A percentile compares a stretch with the other conserved stretches of the same genome.
Evolutionary conservation across 2,113 vertebrate species (phyloP).

Genomic region (Physeter macrocephalus): DNA sequence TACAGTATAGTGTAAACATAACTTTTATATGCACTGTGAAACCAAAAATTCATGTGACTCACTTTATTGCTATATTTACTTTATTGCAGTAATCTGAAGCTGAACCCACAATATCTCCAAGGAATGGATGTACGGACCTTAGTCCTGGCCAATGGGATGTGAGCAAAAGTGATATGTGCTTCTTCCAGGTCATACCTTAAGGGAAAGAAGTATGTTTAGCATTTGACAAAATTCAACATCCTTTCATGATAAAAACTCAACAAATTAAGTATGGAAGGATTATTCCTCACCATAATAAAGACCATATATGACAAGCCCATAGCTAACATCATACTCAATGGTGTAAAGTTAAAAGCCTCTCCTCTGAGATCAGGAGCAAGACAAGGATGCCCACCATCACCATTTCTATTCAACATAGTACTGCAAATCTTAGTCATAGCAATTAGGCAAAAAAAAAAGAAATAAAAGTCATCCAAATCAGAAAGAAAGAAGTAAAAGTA

Average conservation of each 20-base stretch:
- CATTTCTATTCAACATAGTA: neutral
- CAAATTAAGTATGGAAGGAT: neutral
- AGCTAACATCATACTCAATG: neutral
- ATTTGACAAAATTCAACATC: neutral
- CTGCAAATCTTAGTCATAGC: neutral
- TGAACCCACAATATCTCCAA: neutral
- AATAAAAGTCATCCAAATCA: neutral
- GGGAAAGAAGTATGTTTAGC: neutral
- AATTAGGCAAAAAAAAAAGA: neutral
- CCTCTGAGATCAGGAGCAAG: neutral
- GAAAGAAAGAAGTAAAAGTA: neutral
- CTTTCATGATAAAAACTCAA: neutral
- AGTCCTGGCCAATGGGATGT: neutral
- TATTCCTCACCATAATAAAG: neutral
- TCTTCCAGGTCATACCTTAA: neutral
- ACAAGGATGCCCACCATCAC: neutral
- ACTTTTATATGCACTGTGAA: neutral
- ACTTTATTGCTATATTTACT: neutral
- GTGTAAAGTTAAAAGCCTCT: neutral
- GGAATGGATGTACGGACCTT: neutral
- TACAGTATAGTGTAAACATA: neutral
- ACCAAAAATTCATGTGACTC: neutral
- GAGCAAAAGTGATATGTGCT: neutral
- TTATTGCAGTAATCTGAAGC: neutral
- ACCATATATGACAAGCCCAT: neutral